phyloP scores from a whole-genome alignment of 2,113 vertebrate species.

The Leucosticte australis region DNA sequence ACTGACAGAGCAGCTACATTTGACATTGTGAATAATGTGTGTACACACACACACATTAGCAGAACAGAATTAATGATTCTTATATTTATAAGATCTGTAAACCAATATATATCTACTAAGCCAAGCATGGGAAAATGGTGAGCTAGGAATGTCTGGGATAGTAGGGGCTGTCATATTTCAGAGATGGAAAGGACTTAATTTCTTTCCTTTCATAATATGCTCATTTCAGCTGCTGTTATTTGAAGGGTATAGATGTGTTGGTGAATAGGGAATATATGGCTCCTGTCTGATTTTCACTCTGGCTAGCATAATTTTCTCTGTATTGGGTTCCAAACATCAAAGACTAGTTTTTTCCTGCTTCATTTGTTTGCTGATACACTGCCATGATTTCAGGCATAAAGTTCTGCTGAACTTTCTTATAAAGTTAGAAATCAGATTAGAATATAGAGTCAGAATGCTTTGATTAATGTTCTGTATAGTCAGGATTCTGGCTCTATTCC shows the following conservation, averaged over 20 bases:
- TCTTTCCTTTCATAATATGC: not conserved
- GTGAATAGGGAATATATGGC: not conserved
- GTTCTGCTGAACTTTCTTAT: not conserved
- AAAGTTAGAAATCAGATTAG: not conserved
- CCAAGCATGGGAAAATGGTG: not conserved
- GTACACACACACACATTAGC: not conserved
- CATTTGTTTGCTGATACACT: not conserved
- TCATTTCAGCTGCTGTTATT: not conserved
- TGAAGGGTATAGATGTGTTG: not conserved
- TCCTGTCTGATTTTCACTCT: not conserved
- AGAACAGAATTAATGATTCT: not conserved
- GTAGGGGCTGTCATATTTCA: not conserved
- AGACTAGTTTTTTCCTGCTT: not conserved
- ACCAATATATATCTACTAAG: not conserved
- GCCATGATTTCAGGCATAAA: not conserved
- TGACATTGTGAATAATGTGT: not conserved
- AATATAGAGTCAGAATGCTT: not conserved
- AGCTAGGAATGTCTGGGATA: not conserved
- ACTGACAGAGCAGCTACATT: not conserved
- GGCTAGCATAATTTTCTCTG: not conserved
- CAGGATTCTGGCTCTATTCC: not conserved
- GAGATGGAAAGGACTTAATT: not conserved
- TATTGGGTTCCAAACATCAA: not conserved
- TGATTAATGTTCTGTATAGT: not conserved
- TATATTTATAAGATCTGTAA: not conserved